Percentiles rank a stretch among this genome's conserved stretches.
Evolutionary conservation across 2,888 invertebrate genomes (phyloP).

Genomic region (Prosopocoilus inquinatus): DNA sequence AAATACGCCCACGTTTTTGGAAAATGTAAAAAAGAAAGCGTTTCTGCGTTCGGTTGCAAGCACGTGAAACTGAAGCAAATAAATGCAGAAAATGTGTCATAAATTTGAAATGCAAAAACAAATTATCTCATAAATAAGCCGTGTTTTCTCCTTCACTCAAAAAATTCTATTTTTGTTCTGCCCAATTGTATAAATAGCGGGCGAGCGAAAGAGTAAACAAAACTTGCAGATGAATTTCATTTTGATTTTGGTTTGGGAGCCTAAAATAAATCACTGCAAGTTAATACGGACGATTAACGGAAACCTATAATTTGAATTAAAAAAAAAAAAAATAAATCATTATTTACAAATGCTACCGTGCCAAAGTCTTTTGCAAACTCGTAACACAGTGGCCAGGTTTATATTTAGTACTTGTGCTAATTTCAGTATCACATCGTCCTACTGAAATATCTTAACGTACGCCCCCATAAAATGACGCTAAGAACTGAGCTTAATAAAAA

Average conservation of each 20-base stretch:
- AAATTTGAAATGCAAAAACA: too few relatives aligned
- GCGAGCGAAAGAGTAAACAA: too few relatives aligned
- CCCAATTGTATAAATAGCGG: too few relatives aligned
- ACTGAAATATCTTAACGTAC: conserved; percentile 29
- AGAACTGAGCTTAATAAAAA: neutral
- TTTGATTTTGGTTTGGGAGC: too few relatives aligned
- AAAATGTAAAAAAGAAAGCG: neutral
- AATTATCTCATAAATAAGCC: too few relatives aligned
- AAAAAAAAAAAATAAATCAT: conserved; percentile 24
- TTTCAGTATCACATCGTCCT: conserved; percentile 29
- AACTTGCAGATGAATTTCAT: too few relatives aligned
- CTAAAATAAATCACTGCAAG: too few relatives aligned
- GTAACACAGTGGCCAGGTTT: conserved; percentile 24
- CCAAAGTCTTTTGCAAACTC: conserved; percentile 27
- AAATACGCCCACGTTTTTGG: neutral
- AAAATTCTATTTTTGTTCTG: too few relatives aligned
- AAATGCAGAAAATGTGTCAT: neutral
- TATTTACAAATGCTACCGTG: conserved; percentile 27
- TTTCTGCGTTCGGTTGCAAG: neutral
- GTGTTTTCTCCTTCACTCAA: too few relatives aligned
- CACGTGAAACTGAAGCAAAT: neutral
- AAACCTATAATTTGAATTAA: conserved; percentile 19
- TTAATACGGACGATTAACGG: neutral
- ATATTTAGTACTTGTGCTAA: conserved; percentile 30
- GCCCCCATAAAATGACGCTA: conserved; percentile 29